Conservation (phyloP, 2,113 vertebrate species). For the Psophia crepitans region DNA sequence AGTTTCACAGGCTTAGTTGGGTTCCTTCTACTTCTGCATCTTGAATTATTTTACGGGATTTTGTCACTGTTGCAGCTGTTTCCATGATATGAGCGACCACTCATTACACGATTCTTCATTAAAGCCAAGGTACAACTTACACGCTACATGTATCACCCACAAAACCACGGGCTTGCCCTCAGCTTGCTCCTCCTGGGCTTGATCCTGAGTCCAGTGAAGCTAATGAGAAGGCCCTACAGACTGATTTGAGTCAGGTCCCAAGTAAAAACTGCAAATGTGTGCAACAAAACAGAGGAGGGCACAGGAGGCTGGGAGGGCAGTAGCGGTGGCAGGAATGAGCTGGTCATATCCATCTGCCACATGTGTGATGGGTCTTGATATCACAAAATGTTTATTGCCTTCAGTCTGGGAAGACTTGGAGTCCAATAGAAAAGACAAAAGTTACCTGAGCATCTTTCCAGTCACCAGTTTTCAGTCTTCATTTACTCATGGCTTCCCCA, state of each 20-base stretch:
- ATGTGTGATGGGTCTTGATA: not conserved
- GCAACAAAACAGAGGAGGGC: not conserved
- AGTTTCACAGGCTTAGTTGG: not conserved
- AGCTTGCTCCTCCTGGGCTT: not conserved
- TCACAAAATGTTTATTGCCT: not conserved
- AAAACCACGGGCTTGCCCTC: not conserved
- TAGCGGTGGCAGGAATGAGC: not conserved
- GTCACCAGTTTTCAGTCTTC: not conserved
- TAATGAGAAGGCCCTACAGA: not conserved
- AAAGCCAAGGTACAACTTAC: not conserved
- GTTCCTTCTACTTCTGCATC: not conserved
- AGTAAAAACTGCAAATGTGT: not conserved
- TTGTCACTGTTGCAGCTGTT: not conserved
- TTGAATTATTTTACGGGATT: not conserved
- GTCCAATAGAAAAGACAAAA: not conserved
- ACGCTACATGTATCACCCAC: not conserved
- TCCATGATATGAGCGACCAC: rapidly evolving
- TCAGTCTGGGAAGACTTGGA: not conserved
- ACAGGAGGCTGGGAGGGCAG: not conserved
- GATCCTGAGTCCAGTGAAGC: not conserved
- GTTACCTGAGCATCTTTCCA: not conserved
- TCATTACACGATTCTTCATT: not conserved
- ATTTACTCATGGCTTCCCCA: not conserved
- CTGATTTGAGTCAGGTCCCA: not conserved
- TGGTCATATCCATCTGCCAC: not conserved